phyloP scores from a whole-genome alignment of 2,888 invertebrate species.

The Hirtodrosophila cameraria region DNA sequence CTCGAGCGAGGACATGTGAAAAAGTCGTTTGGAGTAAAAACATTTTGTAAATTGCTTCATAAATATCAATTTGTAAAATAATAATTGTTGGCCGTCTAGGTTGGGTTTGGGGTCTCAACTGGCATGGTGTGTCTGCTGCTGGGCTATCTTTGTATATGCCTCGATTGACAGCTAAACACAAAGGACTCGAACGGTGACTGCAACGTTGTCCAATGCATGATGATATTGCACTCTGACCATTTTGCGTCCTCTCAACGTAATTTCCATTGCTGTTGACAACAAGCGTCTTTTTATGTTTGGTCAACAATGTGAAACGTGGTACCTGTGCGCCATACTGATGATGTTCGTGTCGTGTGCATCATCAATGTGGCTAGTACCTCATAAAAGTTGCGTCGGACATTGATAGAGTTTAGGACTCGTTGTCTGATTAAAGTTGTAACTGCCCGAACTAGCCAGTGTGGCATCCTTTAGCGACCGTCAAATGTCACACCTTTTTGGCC shows the following conservation, averaged over 20 bases:
- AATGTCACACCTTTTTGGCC: constrained; percentile 43
- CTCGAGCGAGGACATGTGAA: constrained; percentile 58
- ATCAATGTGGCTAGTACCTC: constrained; percentile 52
- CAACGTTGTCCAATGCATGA: constrained; percentile 11
- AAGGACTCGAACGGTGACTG: constrained; percentile 23
- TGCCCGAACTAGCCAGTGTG: constrained; percentile 40
- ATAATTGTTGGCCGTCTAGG: constrained; percentile 65
- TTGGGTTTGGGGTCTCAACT: constrained; percentile 5
- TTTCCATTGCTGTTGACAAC: constrained; percentile 63
- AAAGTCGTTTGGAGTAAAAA: constrained; percentile 80
- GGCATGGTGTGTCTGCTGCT: not conserved
- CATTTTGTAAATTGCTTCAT: constrained; percentile 82
- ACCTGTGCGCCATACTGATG: constrained; percentile 11
- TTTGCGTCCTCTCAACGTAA: constrained; percentile 31
- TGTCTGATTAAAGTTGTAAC: constrained; percentile 62
- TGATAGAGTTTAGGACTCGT: constrained; percentile 15
- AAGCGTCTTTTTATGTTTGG: constrained; percentile 70
- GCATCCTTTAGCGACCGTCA: constrained; percentile 24
- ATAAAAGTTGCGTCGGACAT: constrained; percentile 46
- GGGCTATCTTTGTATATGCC: not conserved
- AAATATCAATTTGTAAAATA: constrained; percentile 82
- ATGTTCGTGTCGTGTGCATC: constrained; percentile 29
- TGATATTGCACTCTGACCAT: constrained; percentile 4
- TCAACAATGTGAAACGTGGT: constrained; percentile 73
- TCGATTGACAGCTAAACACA: constrained; percentile 31